phyloP scores from a whole-genome alignment of 2,113 vertebrate species.

The Ctenodactylus gundi region DNA sequence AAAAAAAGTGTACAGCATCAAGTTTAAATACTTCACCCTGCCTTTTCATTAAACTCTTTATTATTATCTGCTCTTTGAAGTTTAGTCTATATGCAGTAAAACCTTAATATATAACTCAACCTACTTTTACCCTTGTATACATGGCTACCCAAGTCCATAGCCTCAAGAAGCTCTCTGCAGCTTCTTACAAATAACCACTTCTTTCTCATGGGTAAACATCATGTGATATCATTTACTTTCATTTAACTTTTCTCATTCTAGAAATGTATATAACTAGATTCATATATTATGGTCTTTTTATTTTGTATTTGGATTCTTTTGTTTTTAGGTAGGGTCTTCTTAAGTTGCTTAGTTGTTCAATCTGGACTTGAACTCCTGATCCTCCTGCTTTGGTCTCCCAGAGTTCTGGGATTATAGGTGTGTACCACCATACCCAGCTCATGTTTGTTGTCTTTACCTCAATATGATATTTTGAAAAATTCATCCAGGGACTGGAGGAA shows the following conservation, averaged over 20 bases:
- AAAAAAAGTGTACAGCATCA: background rate
- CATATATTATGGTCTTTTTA: background rate
- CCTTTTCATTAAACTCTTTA: background rate
- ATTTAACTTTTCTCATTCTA: background rate
- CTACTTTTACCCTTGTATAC: background rate
- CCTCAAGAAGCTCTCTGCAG: background rate
- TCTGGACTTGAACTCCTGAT: too few relatives aligned
- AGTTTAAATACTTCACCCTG: background rate
- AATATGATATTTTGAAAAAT: background rate
- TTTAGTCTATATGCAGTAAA: background rate
- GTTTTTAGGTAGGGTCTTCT: too few relatives aligned
- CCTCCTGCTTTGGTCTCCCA: too few relatives aligned
- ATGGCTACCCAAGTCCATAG: background rate
- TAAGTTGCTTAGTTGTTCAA: too few relatives aligned
- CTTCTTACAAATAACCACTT: background rate
- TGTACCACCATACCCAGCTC: too few relatives aligned
- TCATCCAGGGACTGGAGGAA: too few relatives aligned
- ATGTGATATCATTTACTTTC: background rate
- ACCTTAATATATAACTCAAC: background rate
- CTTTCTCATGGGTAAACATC: background rate
- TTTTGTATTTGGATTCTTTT: too few relatives aligned
- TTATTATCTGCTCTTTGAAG: background rate
- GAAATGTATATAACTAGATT: background rate
- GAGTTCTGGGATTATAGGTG: too few relatives aligned
- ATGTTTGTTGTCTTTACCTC: background rate